Conservation (phyloP, 2,797 vertebrate genomes). For the Onychomys leucogaster region DNA sequence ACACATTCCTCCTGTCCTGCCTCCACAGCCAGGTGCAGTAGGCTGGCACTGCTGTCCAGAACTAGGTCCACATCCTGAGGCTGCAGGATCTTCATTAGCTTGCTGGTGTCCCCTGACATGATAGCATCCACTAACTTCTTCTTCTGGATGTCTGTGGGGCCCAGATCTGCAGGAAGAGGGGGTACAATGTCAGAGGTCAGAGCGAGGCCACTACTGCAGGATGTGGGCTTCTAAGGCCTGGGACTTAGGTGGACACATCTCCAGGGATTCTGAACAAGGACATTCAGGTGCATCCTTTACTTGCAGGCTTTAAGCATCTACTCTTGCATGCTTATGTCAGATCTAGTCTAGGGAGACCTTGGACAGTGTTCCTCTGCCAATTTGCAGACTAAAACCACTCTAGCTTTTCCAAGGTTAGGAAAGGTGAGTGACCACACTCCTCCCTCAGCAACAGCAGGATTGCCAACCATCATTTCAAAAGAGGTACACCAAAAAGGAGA, state of each 20-base stretch:
- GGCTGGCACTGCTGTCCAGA: slow-evolving; percentile 93
- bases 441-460: background rate
- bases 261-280: background rate
- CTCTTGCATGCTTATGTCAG: background rate
- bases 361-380: background rate
- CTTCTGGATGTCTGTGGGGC: slow-evolving; percentile 93
- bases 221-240: rapidly evolving
- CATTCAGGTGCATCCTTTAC: background rate
- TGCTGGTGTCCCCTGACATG: slow-evolving; percentile 93
- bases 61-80: slow-evolving; percentile 97
- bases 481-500: background rate
- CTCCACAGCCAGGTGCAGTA: slow-evolving; percentile 94
- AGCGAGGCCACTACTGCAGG: rapidly evolving
- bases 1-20: slow-evolving; percentile 96
- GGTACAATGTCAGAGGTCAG: background rate
- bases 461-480: background rate
- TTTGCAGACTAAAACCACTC: background rate
- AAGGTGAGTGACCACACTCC: too few species aligned
- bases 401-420: rapidly evolving
- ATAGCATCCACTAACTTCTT: slow-evolving; percentile 96
- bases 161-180: slow-evolving; percentile 89
- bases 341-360: background rate
- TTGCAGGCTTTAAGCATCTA: too few species aligned
- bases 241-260: background rate
- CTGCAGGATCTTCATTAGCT: slow-evolving; percentile 99